A percentile compares a stretch with the other conserved stretches of the same genome.
Evolutionary conservation across 2,113 vertebrate species (phyloP).

Genomic region (Lepidothrix coronata): DNA sequence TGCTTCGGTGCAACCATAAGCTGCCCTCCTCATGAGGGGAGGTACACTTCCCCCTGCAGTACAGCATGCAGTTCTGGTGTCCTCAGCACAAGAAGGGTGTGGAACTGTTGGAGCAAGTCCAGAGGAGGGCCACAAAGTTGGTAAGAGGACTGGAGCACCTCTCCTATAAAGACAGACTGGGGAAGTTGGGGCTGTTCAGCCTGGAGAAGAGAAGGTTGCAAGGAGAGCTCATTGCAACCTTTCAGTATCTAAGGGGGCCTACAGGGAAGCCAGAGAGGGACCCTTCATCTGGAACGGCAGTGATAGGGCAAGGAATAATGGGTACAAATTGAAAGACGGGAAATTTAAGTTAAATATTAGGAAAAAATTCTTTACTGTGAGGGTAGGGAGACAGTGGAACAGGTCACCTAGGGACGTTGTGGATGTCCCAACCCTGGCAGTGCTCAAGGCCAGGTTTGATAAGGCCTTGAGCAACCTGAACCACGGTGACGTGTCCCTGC

Average conservation of each 20-base stretch:
- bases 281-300: neutral
- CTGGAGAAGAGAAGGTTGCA: neutral
- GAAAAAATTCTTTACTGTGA: neutral
- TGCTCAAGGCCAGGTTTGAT: neutral
- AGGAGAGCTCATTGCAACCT: neutral
- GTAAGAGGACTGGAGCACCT: neutral
- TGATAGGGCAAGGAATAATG: neutral
- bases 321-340: neutral
- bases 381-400: neutral
- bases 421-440: neutral
- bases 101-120: neutral
- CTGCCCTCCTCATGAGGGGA: neutral
- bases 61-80: neutral
- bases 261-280: neutral
- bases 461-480: neutral
- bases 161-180: neutral
- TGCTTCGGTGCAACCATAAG: neutral
- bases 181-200: neutral
- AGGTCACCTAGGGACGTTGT: neutral
- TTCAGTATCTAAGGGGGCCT: neutral
- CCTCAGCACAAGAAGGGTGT: accelerated
- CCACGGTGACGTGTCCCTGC: neutral
- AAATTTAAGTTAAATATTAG: neutral
- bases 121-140: accelerated
- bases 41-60: neutral